Percentiles rank a stretch among this genome's conserved stretches.
Conservation (phyloP, 2,113 vertebrate species). For the Haemorhous mexicanus region DNA sequence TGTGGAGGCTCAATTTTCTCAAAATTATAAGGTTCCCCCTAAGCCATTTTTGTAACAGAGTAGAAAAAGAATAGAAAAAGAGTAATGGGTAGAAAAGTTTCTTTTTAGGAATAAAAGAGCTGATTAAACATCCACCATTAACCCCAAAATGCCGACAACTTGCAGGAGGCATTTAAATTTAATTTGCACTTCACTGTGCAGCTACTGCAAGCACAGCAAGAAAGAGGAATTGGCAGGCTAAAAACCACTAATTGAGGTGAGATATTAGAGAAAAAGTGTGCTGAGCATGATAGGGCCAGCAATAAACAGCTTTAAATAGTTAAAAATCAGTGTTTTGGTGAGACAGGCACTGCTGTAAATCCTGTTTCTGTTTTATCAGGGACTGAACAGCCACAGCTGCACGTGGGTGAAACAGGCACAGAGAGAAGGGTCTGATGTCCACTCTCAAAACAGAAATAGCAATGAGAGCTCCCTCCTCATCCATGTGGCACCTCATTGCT, state of each 20-base stretch:
- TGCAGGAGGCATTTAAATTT: not conserved
- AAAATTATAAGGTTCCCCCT: not conserved
- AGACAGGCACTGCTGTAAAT: accelerated
- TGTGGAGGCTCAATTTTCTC: not conserved
- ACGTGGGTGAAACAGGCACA: accelerated
- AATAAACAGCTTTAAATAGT: not conserved
- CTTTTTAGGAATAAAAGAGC: not conserved
- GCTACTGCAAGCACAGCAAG: not conserved
- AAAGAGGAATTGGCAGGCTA: not conserved
- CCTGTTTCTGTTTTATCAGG: not conserved
- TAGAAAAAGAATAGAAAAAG: not conserved
- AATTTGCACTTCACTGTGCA: not conserved
- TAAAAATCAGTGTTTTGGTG: accelerated
- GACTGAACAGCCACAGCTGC: not conserved
- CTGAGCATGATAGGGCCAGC: accelerated
- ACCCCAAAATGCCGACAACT: not conserved
- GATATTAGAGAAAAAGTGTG: accelerated
- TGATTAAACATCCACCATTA: not conserved
- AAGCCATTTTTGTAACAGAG: not conserved
- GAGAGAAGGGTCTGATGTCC: not conserved
- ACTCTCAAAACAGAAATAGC: not conserved
- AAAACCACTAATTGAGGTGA: accelerated
- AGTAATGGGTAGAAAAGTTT: not conserved
- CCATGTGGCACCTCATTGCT: not conserved
- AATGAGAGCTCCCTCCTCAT: not conserved